Evolutionary conservation across 2,113 vertebrate genomes (phyloP).

Genomic region (Vulpes ferrilata): DNA sequence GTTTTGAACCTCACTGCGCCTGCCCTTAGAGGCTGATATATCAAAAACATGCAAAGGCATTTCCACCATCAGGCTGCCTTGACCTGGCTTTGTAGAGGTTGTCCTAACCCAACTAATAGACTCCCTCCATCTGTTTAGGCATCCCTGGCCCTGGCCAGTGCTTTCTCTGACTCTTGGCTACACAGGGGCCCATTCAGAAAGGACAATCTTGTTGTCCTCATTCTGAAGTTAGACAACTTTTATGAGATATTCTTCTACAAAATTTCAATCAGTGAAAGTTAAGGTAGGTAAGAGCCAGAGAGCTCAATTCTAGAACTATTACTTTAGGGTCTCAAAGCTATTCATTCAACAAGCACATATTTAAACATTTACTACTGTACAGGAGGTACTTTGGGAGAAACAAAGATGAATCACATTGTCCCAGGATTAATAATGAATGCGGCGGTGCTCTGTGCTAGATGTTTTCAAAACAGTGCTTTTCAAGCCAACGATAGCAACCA

Average conservation of each 20-base stretch:
- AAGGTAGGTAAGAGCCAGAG: neutral
- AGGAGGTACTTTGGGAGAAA: neutral
- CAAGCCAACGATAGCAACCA: neutral
- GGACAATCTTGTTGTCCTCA: neutral
- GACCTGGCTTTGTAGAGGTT: neutral
- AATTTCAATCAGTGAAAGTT: neutral
- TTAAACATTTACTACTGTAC: slow-evolving; percentile 46
- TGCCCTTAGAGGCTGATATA: neutral
- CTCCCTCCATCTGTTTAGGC: neutral
- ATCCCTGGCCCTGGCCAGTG: neutral
- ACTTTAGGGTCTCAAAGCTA: slow-evolving; percentile 29
- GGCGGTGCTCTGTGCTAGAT: neutral
- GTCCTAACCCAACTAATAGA: neutral
- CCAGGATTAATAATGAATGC: neutral
- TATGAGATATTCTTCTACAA: neutral
- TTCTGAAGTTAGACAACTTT: neutral
- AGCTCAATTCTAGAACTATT: slow-evolving; percentile 19
- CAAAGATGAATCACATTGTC: neutral
- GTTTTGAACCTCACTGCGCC: neutral
- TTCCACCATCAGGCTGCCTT: neutral
- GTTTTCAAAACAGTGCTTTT: slow-evolving; percentile 34
- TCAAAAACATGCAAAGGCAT: neutral
- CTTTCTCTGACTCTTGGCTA: neutral
- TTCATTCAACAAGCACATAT: neutral
- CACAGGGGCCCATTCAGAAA: neutral